Evolutionary conservation across 2,113 vertebrate species (phyloP).

Genomic region (Columbina picui): DNA sequence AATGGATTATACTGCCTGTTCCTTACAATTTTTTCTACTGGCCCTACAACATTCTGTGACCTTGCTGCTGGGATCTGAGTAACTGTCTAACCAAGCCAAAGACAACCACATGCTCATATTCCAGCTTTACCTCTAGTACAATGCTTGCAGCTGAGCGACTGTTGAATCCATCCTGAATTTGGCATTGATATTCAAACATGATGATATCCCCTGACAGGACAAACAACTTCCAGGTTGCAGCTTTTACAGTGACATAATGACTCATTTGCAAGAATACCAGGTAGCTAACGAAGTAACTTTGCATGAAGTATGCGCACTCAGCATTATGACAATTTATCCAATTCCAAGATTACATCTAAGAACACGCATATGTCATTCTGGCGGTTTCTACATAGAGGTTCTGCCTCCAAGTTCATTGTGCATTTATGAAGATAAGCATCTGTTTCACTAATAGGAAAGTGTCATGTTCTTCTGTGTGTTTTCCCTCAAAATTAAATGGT

Average conservation of each 20-base stretch:
- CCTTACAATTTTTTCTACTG: background rate
- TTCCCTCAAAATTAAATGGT: background rate
- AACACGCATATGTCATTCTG: accelerated
- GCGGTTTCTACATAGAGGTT: background rate
- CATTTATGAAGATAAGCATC: background rate
- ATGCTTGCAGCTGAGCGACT: background rate
- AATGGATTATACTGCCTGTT: background rate
- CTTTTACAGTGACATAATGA: background rate
- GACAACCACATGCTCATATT: background rate
- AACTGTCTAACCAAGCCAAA: background rate
- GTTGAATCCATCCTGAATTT: background rate
- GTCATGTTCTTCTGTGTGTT: background rate
- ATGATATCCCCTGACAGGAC: background rate
- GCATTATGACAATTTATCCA: background rate
- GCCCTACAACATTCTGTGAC: background rate
- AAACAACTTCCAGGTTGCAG: background rate
- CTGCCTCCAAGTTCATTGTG: background rate
- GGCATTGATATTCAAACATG: background rate
- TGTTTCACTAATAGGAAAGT: background rate
- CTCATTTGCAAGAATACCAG: background rate
- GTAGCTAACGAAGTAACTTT: background rate
- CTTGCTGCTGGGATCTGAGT: background rate
- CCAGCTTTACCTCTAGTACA: background rate
- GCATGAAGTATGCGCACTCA: background rate
- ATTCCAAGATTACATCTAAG: background rate